phyloP scores from a whole-genome alignment of 2,113 vertebrate species.

The Nipponia nippon region DNA sequence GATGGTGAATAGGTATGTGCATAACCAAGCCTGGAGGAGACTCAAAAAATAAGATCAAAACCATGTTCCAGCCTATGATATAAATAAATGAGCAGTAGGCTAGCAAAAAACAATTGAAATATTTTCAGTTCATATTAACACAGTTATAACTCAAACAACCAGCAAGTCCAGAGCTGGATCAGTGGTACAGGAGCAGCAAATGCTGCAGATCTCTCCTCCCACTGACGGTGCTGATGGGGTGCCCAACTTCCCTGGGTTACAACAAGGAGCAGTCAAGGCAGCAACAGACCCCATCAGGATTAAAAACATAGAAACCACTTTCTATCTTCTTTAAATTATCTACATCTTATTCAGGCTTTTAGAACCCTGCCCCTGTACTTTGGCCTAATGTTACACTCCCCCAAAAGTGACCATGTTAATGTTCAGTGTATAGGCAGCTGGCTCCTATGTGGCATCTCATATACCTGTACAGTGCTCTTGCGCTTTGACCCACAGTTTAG shows the following conservation, averaged over 20 bases:
- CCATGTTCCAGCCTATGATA: background rate
- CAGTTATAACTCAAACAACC: background rate
- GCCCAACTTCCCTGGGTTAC: background rate
- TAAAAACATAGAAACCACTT: background rate
- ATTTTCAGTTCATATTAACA: background rate
- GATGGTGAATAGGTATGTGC: background rate
- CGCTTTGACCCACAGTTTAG: background rate
- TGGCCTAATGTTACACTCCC: background rate
- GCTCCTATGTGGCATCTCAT: background rate
- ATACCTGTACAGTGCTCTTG: background rate
- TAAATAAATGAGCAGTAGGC: background rate
- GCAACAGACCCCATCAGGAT: background rate
- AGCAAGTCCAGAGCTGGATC: background rate
- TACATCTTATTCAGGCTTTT: background rate
- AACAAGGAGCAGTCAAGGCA: background rate
- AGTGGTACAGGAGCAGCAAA: background rate
- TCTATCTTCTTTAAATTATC: background rate
- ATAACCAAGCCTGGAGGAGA: background rate
- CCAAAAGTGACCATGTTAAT: fast-evolving
- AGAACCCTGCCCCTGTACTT: background rate
- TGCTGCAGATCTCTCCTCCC: background rate
- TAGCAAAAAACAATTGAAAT: background rate
- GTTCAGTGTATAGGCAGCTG: background rate
- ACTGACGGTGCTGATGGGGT: background rate
- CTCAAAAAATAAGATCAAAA: background rate